Base-by-base conservation (phyloP, 1,140 invertebrate species). In the Papilio machaon region DNA sequence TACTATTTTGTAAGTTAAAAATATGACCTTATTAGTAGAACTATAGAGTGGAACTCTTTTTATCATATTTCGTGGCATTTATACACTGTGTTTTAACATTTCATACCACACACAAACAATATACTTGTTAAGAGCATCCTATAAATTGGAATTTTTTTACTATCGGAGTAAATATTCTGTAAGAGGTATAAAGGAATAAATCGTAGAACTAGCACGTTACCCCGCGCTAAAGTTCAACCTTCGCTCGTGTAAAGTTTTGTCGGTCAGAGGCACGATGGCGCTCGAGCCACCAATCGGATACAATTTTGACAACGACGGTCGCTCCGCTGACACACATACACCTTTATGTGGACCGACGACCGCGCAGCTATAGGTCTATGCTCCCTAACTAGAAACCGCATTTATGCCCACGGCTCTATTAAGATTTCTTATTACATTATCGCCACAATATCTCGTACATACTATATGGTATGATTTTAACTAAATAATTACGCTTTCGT, bases 241-340 rank as follows among this genome's bases (percentile, higher is more conserved):
- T 73, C 17, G 43, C 73, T 73, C 17, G 73, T 73, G 38, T 73
- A 73, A 47, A 73, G 35, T 47, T 73, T 73, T 73, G 73, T 73
- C 38, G 73, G 73, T 73, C 15, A 73, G 73, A 73, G 73, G 38
- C 43, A 19, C 38, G n/a, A 19, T 38, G 73, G 73, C n/a, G 73
- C 73, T 58, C 54, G 17, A 38, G 15, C 35, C 38, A 73, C 15
- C 73, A 73, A 73, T 43, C 43, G 73, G 38, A n/a, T 73, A 19
- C 43, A 73, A 73, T 46, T 73, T 73, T 73, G 73, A 73, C 73
- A 67, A 19, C 60, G 17, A 46, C 15, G 13, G 35, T 13, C 70
- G 73, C 38, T 46, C 38, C 43, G 73, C 6, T 73, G 73, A 73
- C 73, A 73, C 4, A 73, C 17, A 46, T 73, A 73, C 17, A 73